These are phyloP conservation scores for Drosophila carrolli DNA, from an alignment of 1,140 invertebrate species.

Conservation along the genomic window DNA sequence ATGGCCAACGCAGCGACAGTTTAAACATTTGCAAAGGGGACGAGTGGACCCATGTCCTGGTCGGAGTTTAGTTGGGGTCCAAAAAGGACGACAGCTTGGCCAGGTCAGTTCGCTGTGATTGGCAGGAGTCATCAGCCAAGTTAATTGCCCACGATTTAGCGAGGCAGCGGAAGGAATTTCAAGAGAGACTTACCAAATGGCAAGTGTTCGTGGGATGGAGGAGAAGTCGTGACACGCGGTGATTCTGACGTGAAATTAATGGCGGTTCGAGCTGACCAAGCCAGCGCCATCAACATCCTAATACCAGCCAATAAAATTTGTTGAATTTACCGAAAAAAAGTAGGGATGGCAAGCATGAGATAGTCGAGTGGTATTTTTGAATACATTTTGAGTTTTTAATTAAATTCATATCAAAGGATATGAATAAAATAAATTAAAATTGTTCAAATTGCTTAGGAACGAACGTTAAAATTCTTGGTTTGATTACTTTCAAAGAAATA, in stretches of 20 bases:
- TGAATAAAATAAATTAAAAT: neutral
- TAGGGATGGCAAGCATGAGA: too few relatives aligned
- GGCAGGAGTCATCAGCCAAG: slow-evolving; percentile 78
- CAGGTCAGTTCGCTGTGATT: slow-evolving; percentile 70
- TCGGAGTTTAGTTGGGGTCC: slow-evolving; percentile 1
- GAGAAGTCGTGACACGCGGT: slow-evolving; percentile 31
- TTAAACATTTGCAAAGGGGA: slow-evolving; percentile 42
- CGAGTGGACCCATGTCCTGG: neutral
- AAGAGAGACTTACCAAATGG: slow-evolving; percentile 7
- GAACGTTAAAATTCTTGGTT: too few relatives aligned
- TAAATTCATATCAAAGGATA: neutral
- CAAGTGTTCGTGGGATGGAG: slow-evolving; percentile 1
- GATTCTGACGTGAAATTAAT: slow-evolving; percentile 43
- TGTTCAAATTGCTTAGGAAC: too few relatives aligned
- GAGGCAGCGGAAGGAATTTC: slow-evolving; percentile 31
- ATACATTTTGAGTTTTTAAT: neutral
- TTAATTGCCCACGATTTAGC: slow-evolving; percentile 81
- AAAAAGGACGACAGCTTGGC: slow-evolving; percentile 31
- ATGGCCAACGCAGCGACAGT: slow-evolving; percentile 24
- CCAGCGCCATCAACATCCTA: neutral
- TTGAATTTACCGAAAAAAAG: slow-evolving; percentile 6
- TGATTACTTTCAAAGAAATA: too few relatives aligned
- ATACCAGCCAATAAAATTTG: slow-evolving; percentile 1
- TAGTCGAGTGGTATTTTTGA: neutral
- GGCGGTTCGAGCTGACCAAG: slow-evolving; percentile 26